These are phyloP conservation scores for Macrobrachium nipponense DNA, from an alignment of 1,140 invertebrate genomes.

Conservation along the genomic window DNA sequence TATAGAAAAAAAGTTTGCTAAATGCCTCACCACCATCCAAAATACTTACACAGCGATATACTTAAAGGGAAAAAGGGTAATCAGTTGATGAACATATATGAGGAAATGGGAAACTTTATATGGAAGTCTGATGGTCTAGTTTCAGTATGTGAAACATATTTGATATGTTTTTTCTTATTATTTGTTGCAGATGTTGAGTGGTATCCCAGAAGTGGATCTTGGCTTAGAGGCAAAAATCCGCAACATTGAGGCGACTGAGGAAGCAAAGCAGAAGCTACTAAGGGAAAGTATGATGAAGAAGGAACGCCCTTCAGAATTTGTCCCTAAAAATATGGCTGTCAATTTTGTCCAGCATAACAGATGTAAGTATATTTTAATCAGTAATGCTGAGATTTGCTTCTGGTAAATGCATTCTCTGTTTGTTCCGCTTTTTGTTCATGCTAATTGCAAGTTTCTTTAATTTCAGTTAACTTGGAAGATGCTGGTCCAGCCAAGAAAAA, in stretches of 20 bases:
- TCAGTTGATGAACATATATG: no score
- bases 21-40: no score
- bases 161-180: not conserved
- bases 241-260: conserved; percentile 98
- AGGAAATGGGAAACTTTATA: no score
- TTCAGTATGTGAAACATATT: not conserved
- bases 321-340: conserved; percentile 97
- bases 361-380: conserved; percentile 74
- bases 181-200: conserved; percentile 90
- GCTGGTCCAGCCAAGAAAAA: conserved; percentile 69
- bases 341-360: conserved; percentile 97
- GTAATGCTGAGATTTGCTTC: not conserved
- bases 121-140: not conserved
- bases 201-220: conserved; percentile 99
- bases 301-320: conserved; percentile 94
- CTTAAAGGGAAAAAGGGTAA: no score
- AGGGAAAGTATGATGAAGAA: conserved; percentile 88
- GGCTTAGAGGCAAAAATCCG: conserved; percentile 98
- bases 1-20: no score
- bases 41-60: no score
- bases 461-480: conserved; percentile 84
- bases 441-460: not conserved
- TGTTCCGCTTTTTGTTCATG: no score
- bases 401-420: no score
- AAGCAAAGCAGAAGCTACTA: conserved; percentile 92